phyloP scores from a whole-genome alignment of 2,797 vertebrate genomes.

The Gambusia yucatana region DNA sequence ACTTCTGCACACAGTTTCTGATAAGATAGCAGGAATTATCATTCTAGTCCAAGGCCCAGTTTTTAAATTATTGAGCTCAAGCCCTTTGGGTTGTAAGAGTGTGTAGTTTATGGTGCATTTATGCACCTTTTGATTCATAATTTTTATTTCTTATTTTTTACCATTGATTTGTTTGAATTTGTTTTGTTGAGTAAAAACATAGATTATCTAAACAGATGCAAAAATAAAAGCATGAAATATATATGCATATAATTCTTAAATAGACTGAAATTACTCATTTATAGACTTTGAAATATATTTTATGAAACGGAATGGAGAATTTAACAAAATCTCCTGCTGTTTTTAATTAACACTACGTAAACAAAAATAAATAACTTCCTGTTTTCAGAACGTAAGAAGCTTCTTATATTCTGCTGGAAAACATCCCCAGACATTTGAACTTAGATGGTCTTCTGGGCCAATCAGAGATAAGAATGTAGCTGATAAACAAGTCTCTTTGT shows the following conservation, averaged over 20 bases:
- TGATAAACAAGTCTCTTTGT: neutral
- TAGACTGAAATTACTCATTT: neutral
- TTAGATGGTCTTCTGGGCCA: neutral
- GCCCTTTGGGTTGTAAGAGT: neutral
- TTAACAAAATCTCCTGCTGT: neutral
- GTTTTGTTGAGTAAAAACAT: neutral
- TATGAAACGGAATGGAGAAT: neutral
- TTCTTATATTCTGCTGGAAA: neutral
- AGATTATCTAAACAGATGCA: neutral
- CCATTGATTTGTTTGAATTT: neutral
- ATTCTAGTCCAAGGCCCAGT: constrained; percentile 3
- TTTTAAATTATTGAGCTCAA: neutral
- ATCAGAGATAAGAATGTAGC: constrained; percentile 2
- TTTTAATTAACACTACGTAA: neutral
- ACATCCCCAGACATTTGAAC: neutral
- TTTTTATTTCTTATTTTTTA: neutral
- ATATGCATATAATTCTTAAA: no score
- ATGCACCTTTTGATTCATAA: constrained; percentile 2
- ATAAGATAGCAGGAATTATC: constrained; percentile 18
- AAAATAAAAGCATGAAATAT: neutral
- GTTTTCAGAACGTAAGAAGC: neutral
- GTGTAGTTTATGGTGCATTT: neutral
- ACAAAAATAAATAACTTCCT: neutral
- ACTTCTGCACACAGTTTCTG: constrained; percentile 21
- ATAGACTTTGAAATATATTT: neutral